Evolutionary conservation across 2,797 vertebrate genomes (phyloP), one percentile per base, ranked within the genome.

Genomic region (Smutsia temminckii): DNA sequence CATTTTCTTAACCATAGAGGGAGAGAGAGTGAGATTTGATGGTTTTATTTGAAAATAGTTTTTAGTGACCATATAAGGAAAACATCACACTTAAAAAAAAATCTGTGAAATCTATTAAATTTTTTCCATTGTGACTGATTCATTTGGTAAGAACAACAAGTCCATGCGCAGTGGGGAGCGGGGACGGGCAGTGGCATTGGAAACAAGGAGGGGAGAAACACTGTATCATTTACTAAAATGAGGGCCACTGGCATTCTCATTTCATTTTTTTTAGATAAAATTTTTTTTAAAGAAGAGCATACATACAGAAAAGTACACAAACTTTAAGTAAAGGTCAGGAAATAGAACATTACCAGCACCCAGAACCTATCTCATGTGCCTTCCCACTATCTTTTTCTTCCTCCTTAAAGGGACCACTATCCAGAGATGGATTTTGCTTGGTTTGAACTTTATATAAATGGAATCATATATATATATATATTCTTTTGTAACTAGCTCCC

Each of bases 141-240:
- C 77, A 89, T 86, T 85, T 86, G 42, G 42, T 80, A 32, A 94
- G 78, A 92, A 97, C 37, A 78, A n/a, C 23, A 42, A 93, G 34
- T 71, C 89, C 75, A 53, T 40, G n/a, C 21, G 16, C 25, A 46
- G 18, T 49, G 13, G 23, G 32, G 63, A 79, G 86, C 53, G 42
- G 14, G 32, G 34, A 75, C 68, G 14, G 53, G n/a, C 1, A 53
- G 29, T 25, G 1, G 25, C 49, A 27, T 81, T 80, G 51, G 71
- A 69, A 75, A 81, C 18, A 79, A 80, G 64, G 78, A 53, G 10
- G 34, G n/a, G 40, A 75, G 69, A 80, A 64, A 71, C 5, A 23
- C 68, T 78, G 78, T 29, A 75, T 42, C 25, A n/a, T 42, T 86
- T 89, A 59, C 68, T 86, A 64, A 91, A 91, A 55, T 81, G 74